Percentiles rank a stretch among this genome's conserved stretches.
These are phyloP conservation scores for Telmatherina bonti DNA, from an alignment of 2,797 vertebrate genomes.

Conservation along the genomic window DNA sequence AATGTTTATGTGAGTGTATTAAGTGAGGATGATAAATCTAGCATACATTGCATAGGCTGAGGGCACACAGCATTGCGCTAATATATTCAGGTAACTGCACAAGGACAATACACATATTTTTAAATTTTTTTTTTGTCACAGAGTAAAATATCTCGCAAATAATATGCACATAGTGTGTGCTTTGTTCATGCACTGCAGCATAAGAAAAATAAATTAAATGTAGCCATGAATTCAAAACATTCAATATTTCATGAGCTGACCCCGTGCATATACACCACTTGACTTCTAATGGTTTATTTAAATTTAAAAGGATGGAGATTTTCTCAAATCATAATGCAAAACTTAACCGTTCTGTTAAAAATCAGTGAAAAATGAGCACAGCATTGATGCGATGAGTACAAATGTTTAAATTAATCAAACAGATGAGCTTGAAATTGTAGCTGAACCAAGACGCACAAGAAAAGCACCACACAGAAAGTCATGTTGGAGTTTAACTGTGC, in stretches of 20 bases:
- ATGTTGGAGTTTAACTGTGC: no score
- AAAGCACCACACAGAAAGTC: not conserved
- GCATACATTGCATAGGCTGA: slow-evolving; percentile 48
- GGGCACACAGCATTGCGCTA: slow-evolving; percentile 25
- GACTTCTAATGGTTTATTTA: not conserved
- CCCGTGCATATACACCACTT: not conserved
- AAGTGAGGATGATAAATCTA: slow-evolving; percentile 79
- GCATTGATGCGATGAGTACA: not conserved
- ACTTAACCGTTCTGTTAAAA: slow-evolving; percentile 7
- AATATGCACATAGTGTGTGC: not conserved
- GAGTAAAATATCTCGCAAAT: slow-evolving; percentile 22
- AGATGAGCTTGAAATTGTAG: not conserved
- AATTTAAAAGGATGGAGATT: not conserved
- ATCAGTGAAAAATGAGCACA: not conserved
- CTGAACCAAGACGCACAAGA: not conserved
- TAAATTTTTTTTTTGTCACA: slow-evolving; percentile 15
- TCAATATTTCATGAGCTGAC: not conserved
- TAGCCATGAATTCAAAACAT: not conserved
- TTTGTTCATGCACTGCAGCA: slow-evolving; percentile 1
- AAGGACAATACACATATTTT: slow-evolving; percentile 41
- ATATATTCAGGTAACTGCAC: slow-evolving; percentile 55
- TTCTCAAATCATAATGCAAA: not conserved
- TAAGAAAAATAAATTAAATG: not conserved
- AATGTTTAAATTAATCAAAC: not conserved
- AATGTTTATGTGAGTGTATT: slow-evolving; percentile 81